These are phyloP conservation scores for Synaphobranchus kaupii DNA, from an alignment of 2,797 vertebrate genomes.

Conservation along the genomic window DNA sequence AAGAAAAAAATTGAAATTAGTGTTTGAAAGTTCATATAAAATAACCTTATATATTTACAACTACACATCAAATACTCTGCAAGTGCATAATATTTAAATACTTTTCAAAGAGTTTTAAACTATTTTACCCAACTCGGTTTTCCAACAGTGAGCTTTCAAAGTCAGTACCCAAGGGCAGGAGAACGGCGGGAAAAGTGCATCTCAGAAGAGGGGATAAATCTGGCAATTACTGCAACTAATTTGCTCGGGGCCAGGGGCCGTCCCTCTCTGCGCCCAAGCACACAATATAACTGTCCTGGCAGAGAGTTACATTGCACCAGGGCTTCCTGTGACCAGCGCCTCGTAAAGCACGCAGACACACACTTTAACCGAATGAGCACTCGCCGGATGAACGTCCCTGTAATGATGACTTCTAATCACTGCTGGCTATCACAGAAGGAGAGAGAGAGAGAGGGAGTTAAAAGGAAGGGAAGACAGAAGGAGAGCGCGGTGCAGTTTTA, in stretches of 20 bases:
- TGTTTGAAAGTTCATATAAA: neutral
- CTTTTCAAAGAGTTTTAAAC: neutral
- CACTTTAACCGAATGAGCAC: slow-evolving; percentile 96
- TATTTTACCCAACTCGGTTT: slow-evolving; percentile 1
- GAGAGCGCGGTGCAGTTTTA: slow-evolving; percentile 14
- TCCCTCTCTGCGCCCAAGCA: slow-evolving; percentile 76
- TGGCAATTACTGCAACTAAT: slow-evolving; percentile 92
- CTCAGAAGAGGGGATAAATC: slow-evolving; percentile 86
- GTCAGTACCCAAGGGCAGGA: slow-evolving; percentile 86
- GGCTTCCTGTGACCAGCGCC: slow-evolving; percentile 74
- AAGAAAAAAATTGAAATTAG: neutral
- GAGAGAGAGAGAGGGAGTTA: slow-evolving; percentile 23
- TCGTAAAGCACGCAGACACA: slow-evolving; percentile 99
- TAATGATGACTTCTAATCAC: slow-evolving; percentile 92
- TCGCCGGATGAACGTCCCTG: slow-evolving; percentile 83
- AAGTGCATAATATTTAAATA: neutral
- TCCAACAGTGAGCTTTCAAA: slow-evolving; percentile 68
- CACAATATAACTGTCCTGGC: slow-evolving; percentile 83
- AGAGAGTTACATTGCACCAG: slow-evolving; percentile 85
- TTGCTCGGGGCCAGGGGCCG: slow-evolving; percentile 86
- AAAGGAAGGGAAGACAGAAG: neutral
- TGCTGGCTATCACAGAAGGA: slow-evolving; percentile 60
- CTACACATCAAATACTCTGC: neutral
- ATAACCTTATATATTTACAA: neutral
- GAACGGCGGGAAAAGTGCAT: slow-evolving; percentile 70